Evolutionary conservation across 37 sponge, comb jelly and placozoan genomes (phyloP), one percentile per base, ranked within the genome.

Genomic region (Ianthella basta): DNA sequence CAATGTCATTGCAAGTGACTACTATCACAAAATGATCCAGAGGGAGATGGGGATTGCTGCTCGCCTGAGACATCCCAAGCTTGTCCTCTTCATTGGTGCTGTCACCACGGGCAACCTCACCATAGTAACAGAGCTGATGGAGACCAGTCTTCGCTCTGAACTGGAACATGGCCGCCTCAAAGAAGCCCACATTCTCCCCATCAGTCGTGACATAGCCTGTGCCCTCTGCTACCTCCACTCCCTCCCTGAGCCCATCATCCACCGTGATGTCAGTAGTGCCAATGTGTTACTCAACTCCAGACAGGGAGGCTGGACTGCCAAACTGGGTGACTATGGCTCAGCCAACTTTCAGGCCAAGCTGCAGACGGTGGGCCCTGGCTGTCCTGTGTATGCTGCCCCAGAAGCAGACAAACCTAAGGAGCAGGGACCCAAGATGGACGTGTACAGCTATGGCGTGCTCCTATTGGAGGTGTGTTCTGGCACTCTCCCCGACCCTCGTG

Each of bases 91-190:
- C 72, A 87, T 93, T 0, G 90, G 84, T 79, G 90, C 82, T 70
- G 88, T 69, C 32, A 65, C 83, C 19, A 82, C 72, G 37, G 79
- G 60, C 36, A 73, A 65, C 29, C 80, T 82, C 12, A 55, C 79
- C 44, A 89, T 93, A 29, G 72, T 93, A n/a, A 94, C 94, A 6
- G 94, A 94, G 72, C 81, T 94, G 32, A 86, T 88, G 81, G 73
- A 82, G 59, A 72, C 67, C 30, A 86, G 87, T 53, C 79, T 89
- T 10, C 80, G 90, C 6, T 53, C 54, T 34, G 85, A 72, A 4
- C 82, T 89, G 23, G 72, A 73, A 38, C 23, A 60, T 30, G 55
- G 73, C 15, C n/a, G 61, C 4, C 16, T 67, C 18, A 32, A 66
- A 1, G 35, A 36, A 39, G 29, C 15, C 19, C 50, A 82, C 33